phyloP scores from a whole-genome alignment of 1,140 invertebrate species.

The Anoplolepis gracilipes region DNA sequence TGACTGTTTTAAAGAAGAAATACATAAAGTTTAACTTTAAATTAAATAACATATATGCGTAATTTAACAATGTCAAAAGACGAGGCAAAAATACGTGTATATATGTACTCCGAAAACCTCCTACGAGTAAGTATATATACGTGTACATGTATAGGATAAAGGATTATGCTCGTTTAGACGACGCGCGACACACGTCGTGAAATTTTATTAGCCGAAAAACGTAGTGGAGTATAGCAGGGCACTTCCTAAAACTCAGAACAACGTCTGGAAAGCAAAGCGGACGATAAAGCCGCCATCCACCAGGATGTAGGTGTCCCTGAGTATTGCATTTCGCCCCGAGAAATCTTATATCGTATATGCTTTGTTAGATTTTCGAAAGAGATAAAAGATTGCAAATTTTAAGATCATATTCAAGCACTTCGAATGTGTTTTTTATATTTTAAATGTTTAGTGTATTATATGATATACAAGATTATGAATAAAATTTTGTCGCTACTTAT shows the following conservation, averaged over 20 bases:
- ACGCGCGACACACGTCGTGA: constrained; percentile 36
- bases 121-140: constrained; percentile 15
- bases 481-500: too few species aligned
- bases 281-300: constrained; percentile 32
- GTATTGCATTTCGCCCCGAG: constrained; percentile 36
- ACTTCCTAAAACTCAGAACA: constrained; percentile 10
- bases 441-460: too few species aligned
- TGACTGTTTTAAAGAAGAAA: not conserved
- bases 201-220: constrained; percentile 72
- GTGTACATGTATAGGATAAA: constrained; percentile 66
- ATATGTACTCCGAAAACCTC: constrained; percentile 57
- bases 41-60: constrained; percentile 19
- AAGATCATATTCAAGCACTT: not conserved
- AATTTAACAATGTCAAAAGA: not conserved
- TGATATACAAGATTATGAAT: too few species aligned
- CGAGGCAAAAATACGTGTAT: not conserved
- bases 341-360: constrained; percentile 39
- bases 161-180: constrained; percentile 63
- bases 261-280: constrained; percentile 26
- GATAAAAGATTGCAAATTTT: constrained; percentile 39
- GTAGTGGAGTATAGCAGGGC: constrained; percentile 10
- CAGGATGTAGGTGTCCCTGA: constrained; percentile 23
- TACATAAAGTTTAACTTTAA: not conserved
- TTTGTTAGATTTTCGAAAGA: constrained; percentile 50
- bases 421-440: not conserved